Evolutionary conservation across 2,113 vertebrate genomes (phyloP), one percentile per base, ranked within the genome.

Genomic region (Gadus macrocephalus): DNA sequence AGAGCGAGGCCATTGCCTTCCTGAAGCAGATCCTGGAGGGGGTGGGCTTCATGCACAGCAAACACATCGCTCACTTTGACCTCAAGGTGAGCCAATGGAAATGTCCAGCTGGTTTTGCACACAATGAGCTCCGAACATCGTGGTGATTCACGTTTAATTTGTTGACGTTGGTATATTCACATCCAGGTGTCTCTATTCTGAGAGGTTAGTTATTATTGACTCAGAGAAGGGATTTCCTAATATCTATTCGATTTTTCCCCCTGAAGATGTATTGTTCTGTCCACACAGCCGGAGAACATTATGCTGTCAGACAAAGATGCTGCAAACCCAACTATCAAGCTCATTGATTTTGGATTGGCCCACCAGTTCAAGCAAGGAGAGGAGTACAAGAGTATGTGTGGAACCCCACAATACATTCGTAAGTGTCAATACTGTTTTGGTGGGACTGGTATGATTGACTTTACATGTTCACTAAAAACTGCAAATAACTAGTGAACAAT

Each of bases 341-440:
- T 94, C 64, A 94, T 93, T 0, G 93, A 94, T 77, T 93, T 94
- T 0, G 91, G 93, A 62, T 80, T 94, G 75, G 91, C 93, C 1
- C 87, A 93, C 20, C 75, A 31, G 67, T 88, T 95, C 58, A 31
- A 78, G 1, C 89, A 83, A 0, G 92, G 90, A 0, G 73, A 78
- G 74, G 85, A 87, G 74, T 92, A 89, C 84, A 91, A 58, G 68
- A 91, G 91, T 81, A 79, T 91, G 58, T 89, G 91, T 1, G 94
- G 94, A 49, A 95, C 95, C 1, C 94, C 94, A 0, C 94, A 96
- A 81, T 95, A 95, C 78, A 93, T 96, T 0, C 94, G 95, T 95
- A 74, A 71, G 83, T 64, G 72, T 53, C 12, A 49, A 16, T 65
- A 22, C 59, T 59, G 55, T 28, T 62, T 35, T 35, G 4, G 31